Base-by-base conservation (phyloP, 2,797 vertebrate genomes). In the Notolabrus celidotus region DNA sequence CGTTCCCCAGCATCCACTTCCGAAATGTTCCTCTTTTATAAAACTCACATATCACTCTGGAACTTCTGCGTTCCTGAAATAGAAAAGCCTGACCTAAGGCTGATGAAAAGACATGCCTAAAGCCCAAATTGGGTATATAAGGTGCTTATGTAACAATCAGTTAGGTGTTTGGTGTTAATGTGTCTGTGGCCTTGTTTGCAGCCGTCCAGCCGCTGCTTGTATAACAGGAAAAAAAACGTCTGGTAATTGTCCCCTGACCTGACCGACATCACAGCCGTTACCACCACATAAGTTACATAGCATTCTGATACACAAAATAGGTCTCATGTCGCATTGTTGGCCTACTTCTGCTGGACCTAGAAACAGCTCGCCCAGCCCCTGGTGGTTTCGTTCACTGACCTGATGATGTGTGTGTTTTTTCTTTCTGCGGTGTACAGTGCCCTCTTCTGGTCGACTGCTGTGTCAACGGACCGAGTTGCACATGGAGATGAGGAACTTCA, bases 401-500 rank as follows among this genome's bases (percentile, higher is more conserved):
- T 68, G 41, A 41, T 74, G 38, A 2, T 52, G 8, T 72, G 5
- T 53, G 1, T 72, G 25, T 55, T 25, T 53, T 53, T 25, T 14
- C 33, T 27, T 15, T 39, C 9, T 80, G 34, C 57, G 75, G 61
- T 83, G 25, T 34, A 50, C 83, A 95, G 95, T 20, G 64, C 93
- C 95, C 78, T 90, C 90, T 80, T 80, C 86, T 60, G 92, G 89
- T 82, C 71, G 82, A 3, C 85, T 95, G 58, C 56, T 94, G 65
- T 80, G 70, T 54, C 91, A 96, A 62, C 91, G 95, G 64, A 94
- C 96, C 2, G 94, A 98, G 47, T 76, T 97, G 49, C 92, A 94
- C 86, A 90, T 93, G 29, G 88, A 92, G 71, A 91, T 96, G 95
- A 95, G 93, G 55, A 97, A 94, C 91, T 96, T 94, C 76, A 92